Conservation (phyloP, 2,888 invertebrate species). For the Morpho deidamia region DNA sequence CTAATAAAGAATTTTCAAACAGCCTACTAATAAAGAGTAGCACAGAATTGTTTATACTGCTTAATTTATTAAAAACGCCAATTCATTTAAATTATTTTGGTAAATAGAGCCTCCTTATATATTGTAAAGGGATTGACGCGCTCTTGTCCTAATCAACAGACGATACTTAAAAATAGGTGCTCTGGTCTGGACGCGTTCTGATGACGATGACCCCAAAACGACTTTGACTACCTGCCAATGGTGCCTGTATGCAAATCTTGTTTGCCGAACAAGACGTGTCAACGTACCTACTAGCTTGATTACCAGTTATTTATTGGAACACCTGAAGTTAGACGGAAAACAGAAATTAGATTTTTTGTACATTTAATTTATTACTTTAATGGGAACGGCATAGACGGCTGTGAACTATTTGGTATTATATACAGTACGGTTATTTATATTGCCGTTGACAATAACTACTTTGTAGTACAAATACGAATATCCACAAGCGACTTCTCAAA, state of each 20-base stretch:
- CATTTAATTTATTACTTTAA: slow-evolving; percentile 8
- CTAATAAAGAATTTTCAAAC: too few relatives aligned
- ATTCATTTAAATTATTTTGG: slow-evolving; percentile 2
- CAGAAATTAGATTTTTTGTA: slow-evolving; percentile 21
- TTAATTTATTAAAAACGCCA: too few relatives aligned
- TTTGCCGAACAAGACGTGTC: slow-evolving; percentile 56
- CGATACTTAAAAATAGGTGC: slow-evolving; percentile 55
- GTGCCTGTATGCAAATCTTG: slow-evolving; percentile 65
- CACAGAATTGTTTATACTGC: not conserved
- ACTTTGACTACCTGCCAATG: slow-evolving; percentile 59
- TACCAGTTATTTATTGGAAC: slow-evolving; percentile 62
- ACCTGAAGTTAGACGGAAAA: slow-evolving; percentile 26
- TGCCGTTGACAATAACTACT: not conserved
- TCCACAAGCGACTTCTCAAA: too few relatives aligned
- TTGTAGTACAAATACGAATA: not conserved
- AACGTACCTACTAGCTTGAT: slow-evolving; percentile 51
- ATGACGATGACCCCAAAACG: slow-evolving; percentile 66
- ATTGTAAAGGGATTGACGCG: slow-evolving; percentile 10
- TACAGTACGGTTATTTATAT: not conserved
- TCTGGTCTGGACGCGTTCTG: slow-evolving; percentile 53
- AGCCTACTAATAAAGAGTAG: too few relatives aligned
- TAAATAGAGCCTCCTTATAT: slow-evolving; percentile 2
- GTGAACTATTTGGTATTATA: not conserved
- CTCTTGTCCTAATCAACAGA: slow-evolving; percentile 47
- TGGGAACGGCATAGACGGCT: slow-evolving; percentile 4